phyloP scores from a whole-genome alignment of 1,140 invertebrate species.

The Hyphantria cunea region DNA sequence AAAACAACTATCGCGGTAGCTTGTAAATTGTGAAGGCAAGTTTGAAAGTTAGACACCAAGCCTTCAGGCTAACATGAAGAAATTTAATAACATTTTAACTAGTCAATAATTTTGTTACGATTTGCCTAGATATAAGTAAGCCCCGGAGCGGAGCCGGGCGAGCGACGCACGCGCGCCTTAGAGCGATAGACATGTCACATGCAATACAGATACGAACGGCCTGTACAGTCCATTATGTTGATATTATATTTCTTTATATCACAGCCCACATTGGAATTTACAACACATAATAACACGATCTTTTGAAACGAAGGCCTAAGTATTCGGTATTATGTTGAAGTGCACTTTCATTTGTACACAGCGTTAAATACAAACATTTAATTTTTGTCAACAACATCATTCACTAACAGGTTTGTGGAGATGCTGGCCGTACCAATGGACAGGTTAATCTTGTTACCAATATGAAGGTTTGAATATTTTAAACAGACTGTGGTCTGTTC shows the following conservation, averaged over 20 bases:
- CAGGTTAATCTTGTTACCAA: no score
- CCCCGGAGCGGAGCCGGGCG: neutral
- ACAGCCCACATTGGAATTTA: constrained; percentile 87
- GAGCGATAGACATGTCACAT: constrained; percentile 67
- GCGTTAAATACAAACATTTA: constrained; percentile 75
- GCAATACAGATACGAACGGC: constrained; percentile 82
- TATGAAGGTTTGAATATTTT: constrained; percentile 15
- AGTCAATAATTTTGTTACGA: constrained; percentile 1
- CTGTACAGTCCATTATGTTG: constrained; percentile 85
- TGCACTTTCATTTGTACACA: constrained; percentile 81
- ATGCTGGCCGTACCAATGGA: constrained; percentile 54
- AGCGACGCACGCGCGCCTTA: constrained; percentile 47
- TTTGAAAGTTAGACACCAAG: neutral
- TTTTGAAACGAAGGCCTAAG: constrained; percentile 73
- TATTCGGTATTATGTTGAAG: constrained; percentile 70
- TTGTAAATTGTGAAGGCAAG: neutral
- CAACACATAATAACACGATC: constrained; percentile 77
- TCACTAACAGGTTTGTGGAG: constrained; percentile 57
- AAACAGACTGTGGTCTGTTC: constrained; percentile 4
- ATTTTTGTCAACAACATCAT: constrained; percentile 68
- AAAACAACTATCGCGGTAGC: neutral
- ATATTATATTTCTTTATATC: constrained; percentile 84
- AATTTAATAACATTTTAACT: constrained; percentile 6
- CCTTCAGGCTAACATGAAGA: neutral
- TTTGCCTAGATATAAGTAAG: constrained; percentile 5